Evolutionary conservation across 2,797 vertebrate species (phyloP), one percentile per base, ranked within the genome.

Genomic region (Vultur gryphus): DNA sequence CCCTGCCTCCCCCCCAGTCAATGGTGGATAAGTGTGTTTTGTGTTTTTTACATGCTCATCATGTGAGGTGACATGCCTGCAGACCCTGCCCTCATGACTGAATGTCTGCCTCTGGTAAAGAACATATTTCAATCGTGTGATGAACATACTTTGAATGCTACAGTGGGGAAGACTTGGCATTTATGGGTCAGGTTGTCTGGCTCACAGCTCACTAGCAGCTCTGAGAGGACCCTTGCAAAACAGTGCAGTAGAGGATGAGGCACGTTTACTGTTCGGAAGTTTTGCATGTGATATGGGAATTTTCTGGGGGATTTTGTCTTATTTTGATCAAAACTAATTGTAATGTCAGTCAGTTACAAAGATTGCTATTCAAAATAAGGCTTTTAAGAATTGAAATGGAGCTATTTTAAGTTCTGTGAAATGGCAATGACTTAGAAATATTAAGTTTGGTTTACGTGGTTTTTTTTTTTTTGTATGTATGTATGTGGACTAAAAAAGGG

Each of bases 71-170:
- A 41, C 2, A 4, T 79, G 18, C 28, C 39, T 48, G 21, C 39
- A 67, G 84, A 48, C n/a, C 5, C 20, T 59, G 65, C 26, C 31
- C 35, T 59, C 16, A 2, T n/a, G 37, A 14, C 75, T 51, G 72
- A 49, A 54, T 7, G 31, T 17, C 66, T 73, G 7, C 43, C 55
- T 62, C n/a, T 21, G 33, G 14, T 48, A 25, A 66, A 66, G 52
- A 69, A 28, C 9, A 2, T 37, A 18, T 19, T 55, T 67, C 48
- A 44, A 0, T 16, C 1, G 0, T 26, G 24, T 44, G 43, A 16
- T 61, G 43, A 35, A n/a, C 19, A 3, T 43, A 24, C n/a, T 72
- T 52, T 13, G 46, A n/a, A 37, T 49, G 19, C 7, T 16, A 7
- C 2, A 1, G 15, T 16, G 21, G 25, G 24, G 33, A n/a, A 31